Evolutionary conservation across 2,113 vertebrate species (phyloP).

Genomic region (Hydrolagus affinis): DNA sequence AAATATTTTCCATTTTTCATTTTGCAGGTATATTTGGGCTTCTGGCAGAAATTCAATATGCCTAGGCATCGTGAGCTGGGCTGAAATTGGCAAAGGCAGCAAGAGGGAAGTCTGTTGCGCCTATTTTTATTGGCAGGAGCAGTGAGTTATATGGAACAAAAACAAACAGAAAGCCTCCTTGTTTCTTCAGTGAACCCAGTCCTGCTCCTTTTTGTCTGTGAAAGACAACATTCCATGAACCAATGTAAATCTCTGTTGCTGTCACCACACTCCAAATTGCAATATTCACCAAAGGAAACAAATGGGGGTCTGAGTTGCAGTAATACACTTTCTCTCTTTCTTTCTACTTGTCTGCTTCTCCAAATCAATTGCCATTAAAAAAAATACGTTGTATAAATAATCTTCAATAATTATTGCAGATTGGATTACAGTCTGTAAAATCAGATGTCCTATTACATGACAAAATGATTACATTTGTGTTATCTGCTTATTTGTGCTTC

Average conservation of each 20-base stretch:
- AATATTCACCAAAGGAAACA: constrained; percentile 38
- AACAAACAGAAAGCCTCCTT: constrained; percentile 51
- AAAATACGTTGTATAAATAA: constrained; percentile 4
- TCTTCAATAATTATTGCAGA: background rate
- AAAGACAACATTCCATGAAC: constrained; percentile 46
- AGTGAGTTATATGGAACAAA: constrained; percentile 56
- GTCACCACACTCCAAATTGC: constrained; percentile 42
- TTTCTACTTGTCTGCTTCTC: constrained; percentile 50
- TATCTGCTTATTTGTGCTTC: constrained; percentile 58
- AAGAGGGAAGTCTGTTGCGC: constrained; percentile 55
- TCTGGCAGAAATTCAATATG: constrained; percentile 49
- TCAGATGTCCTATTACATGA: constrained; percentile 70
- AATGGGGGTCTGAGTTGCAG: constrained; percentile 44
- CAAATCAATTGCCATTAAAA: constrained; percentile 47
- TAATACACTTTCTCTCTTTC: constrained; percentile 39
- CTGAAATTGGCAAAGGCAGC: constrained; percentile 51
- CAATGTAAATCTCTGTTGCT: constrained; percentile 52
- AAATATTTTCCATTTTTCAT: constrained; percentile 45
- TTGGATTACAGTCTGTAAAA: constrained; percentile 36
- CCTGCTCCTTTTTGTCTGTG: constrained; percentile 49
- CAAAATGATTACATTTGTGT: constrained; percentile 78
- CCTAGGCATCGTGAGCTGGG: constrained; percentile 42
- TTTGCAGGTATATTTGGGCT: constrained; percentile 50
- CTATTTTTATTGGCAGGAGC: constrained; percentile 67
- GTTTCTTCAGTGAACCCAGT: constrained; percentile 55